These are phyloP conservation scores for Drosophila mimetica DNA, from an alignment of 2,888 invertebrate species.

Conservation along the genomic window DNA sequence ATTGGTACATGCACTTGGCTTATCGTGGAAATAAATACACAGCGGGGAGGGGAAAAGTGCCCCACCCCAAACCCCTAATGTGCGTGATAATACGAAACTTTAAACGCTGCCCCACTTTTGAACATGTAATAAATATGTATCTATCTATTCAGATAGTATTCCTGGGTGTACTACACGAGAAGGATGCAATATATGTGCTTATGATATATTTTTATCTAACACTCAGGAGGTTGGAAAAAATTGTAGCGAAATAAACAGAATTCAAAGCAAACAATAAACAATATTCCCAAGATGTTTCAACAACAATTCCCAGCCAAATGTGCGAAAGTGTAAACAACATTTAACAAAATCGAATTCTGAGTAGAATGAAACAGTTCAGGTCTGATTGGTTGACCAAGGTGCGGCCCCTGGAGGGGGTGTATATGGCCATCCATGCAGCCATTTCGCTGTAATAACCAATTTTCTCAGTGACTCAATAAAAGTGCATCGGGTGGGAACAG, in stretches of 20 bases:
- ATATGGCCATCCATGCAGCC: neutral
- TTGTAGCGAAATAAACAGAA: conserved; percentile 59
- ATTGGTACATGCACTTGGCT: conserved; percentile 54
- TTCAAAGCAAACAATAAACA: conserved; percentile 65
- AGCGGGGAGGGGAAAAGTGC: neutral
- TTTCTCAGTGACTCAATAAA: conserved; percentile 51
- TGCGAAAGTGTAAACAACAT: conserved; percentile 64
- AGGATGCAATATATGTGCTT: conserved; percentile 1
- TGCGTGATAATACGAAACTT: conserved; percentile 47
- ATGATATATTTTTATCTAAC: conserved; percentile 29
- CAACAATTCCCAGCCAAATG: conserved; percentile 64
- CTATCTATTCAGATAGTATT: conserved; percentile 1
- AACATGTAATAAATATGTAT: neutral
- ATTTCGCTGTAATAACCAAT: conserved; percentile 10
- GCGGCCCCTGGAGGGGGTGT: conserved; percentile 5
- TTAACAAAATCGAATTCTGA: conserved; percentile 19
- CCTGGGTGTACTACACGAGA: neutral
- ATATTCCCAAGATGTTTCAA: conserved; percentile 52
- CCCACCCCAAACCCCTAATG: conserved; percentile 12
- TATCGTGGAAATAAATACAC: conserved; percentile 29
- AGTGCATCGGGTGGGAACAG: conserved; percentile 44
- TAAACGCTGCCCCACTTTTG: conserved; percentile 7
- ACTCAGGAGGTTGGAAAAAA: conserved; percentile 7
- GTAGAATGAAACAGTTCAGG: conserved; percentile 7
- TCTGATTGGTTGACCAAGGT: conserved; percentile 1